Evolutionary conservation across 1,140 invertebrate species (phyloP), one percentile per base, ranked within the genome.

Genomic region (Anastrepha obliqua): DNA sequence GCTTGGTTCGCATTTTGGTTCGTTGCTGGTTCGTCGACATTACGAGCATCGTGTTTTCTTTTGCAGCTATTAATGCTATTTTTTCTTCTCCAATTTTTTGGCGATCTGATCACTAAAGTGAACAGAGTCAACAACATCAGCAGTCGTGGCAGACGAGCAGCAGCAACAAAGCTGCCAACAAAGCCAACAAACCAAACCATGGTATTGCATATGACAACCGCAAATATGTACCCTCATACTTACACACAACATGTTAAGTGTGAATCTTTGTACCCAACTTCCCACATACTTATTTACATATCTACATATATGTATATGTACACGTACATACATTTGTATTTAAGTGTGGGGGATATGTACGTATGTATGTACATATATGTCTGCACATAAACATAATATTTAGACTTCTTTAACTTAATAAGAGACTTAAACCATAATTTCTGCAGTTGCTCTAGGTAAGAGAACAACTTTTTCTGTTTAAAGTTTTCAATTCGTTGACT

Each of bases 41-140:
- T 13, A 29, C 74, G 74, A 81, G 20, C 74, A 55, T 81, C 74
- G 74, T 81, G 74, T 81, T 81, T 81, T 81, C 47, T 81, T 81
- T 55, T 81, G 74, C 44, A 81, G 74, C 74, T 81, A 81, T 55
- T 81, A 17, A 81, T 81, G 74, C 74, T 81, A 81, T 81, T 81
- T 81, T 81, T 81, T 81, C 11, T 62, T 62, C 17, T 62, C 17
- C 3, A 17, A 15, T 42, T 11, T 81, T 81, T 81, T 81, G 74
- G 74, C 51, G 74, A 81, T 81, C 74, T 58, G 74, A 81, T 81
- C 74, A 81, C 47, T 29, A 81, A 74, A 81, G 74, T 55, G 47
- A 81, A 81, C 74, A 81, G 74, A 81, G 74, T 74, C 74, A 81
- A 81, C 47, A 81, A 81, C 74, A 81, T 29, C 74, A 47, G 47